Percentiles rank a stretch among this genome's conserved stretches.
phyloP scores from a whole-genome alignment of 2,888 invertebrate species.

The Lycophotia porphyrea region DNA sequence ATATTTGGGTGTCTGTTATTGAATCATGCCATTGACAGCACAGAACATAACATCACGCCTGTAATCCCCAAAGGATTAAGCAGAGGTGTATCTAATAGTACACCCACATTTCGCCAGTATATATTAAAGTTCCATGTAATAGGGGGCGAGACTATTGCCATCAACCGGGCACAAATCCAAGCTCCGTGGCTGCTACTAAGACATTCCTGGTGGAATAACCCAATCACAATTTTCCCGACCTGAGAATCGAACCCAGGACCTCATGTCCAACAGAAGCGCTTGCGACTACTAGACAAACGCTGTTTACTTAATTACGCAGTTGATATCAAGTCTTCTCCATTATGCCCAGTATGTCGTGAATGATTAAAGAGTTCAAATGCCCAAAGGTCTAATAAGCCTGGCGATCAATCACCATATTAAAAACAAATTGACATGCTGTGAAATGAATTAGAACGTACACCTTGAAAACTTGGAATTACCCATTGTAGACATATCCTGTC shows the following conservation, averaged over 20 bases:
- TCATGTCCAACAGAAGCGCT: neutral
- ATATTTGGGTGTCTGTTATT: neutral
- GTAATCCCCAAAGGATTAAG: too few species aligned
- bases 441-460: conserved; percentile 46
- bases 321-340: conserved; percentile 6
- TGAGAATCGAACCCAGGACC: neutral
- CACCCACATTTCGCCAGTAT: too few species aligned
- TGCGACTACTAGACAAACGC: neutral
- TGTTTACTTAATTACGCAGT: conserved; percentile 14
- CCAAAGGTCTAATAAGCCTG: neutral
- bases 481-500: conserved; percentile 47
- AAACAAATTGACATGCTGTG: conserved; percentile 13
- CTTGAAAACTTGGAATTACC: conserved; percentile 37
- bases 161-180: too few species aligned
- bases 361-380: conserved; percentile 25
- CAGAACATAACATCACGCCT: too few species aligned
- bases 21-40: neutral
- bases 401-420: conserved; percentile 31
- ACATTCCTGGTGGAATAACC: neutral
- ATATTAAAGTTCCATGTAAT: too few species aligned
- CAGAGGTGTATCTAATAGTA: too few species aligned
- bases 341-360: neutral
- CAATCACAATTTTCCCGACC: neutral
- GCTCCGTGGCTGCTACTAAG: too few species aligned
- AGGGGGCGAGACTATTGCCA: too few species aligned